These are phyloP conservation scores for Trachelus iudaicus DNA, from an alignment of 2,888 invertebrate genomes.

Conservation along the genomic window DNA sequence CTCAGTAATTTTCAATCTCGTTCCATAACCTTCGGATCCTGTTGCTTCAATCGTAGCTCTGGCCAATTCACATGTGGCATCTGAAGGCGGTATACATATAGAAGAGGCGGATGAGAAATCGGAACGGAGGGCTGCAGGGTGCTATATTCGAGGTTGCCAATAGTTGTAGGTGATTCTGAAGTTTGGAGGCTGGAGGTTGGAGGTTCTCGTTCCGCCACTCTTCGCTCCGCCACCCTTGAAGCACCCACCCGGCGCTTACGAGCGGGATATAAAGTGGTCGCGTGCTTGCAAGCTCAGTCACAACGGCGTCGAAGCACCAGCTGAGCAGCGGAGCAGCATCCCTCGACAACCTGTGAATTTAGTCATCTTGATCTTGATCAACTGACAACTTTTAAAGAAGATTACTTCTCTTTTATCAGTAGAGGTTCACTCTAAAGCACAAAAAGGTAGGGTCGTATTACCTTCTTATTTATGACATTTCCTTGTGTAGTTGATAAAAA, in stretches of 20 bases:
- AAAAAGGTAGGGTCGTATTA: not conserved
- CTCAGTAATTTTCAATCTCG: conserved; percentile 9
- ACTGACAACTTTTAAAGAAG: not conserved
- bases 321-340: conserved; percentile 18
- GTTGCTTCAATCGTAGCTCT: conserved; percentile 11
- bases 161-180: not conserved
- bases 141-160: not conserved
- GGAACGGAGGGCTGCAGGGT: not conserved
- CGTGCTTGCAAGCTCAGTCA: conserved; percentile 61
- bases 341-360: not conserved
- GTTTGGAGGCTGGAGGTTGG: conserved; percentile 14
- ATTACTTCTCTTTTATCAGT: not conserved
- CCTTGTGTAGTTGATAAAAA: not conserved
- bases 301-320: conserved; percentile 45
- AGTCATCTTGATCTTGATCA: not conserved
- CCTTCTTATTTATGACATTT: not conserved
- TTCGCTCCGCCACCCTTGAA: conserved; percentile 28
- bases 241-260: conserved; percentile 17
- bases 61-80: not conserved
- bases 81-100: not conserved
- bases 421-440: not conserved
- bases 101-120: not conserved
- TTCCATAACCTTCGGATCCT: conserved; percentile 13
- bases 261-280: conserved; percentile 61
- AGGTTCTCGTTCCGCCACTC: conserved; percentile 23